These are phyloP conservation scores for Cantharis rufa DNA, from an alignment of 2,888 invertebrate species.

Conservation along the genomic window DNA sequence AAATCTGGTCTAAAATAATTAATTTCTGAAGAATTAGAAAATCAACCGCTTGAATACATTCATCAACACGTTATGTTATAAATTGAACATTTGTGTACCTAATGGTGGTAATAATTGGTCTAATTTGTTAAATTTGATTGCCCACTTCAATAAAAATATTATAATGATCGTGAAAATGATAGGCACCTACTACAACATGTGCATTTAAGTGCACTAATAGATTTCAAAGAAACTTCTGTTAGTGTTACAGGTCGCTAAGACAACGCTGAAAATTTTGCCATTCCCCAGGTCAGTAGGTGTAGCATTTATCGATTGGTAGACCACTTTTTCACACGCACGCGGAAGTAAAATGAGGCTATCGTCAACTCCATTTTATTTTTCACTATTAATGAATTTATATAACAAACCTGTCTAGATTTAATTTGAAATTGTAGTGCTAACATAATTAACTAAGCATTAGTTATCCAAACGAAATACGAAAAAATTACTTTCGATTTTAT, in stretches of 20 bases:
- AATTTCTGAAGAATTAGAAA: not conserved
- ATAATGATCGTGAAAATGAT: not conserved
- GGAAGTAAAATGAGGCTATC: constrained; percentile 10
- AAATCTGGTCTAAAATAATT: not conserved
- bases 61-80: not conserved
- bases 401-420: not conserved
- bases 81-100: not conserved
- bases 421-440: not conserved
- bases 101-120: not conserved
- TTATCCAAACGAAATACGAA: not conserved
- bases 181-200: not conserved
- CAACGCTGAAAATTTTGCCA: constrained; percentile 17
- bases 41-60: not conserved
- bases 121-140: not conserved
- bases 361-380: constrained; percentile 2
- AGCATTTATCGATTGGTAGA: constrained; percentile 13
- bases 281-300: constrained; percentile 19
- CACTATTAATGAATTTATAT: not conserved
- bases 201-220: not conserved
- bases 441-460: not conserved
- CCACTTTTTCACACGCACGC: constrained; percentile 13
- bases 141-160: not conserved
- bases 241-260: constrained; percentile 22
- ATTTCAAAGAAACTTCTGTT: constrained; percentile 7
- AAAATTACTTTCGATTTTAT: not conserved